phyloP scores from a whole-genome alignment of 2,113 vertebrate genomes.

The Thunnus thynnus region DNA sequence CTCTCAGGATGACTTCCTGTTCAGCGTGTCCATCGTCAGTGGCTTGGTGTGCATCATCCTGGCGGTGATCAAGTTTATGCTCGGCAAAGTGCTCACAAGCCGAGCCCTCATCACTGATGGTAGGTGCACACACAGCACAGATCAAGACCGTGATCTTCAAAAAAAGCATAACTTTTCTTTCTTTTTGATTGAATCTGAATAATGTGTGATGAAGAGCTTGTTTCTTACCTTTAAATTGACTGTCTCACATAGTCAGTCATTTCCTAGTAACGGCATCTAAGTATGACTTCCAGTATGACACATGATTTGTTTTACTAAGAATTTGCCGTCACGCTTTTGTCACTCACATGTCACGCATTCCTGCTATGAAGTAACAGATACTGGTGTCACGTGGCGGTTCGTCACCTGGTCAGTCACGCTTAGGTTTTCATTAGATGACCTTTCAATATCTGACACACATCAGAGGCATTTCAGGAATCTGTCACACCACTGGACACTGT shows the following conservation, averaged over 20 bases:
- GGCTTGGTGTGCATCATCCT: slow-evolving; percentile 92
- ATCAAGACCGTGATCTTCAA: too few species aligned
- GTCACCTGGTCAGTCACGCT: background rate
- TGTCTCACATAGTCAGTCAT: background rate
- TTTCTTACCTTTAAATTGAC: too few species aligned
- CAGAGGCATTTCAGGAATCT: slow-evolving; percentile 30
- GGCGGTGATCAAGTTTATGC: slow-evolving; percentile 94
- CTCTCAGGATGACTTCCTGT: slow-evolving; percentile 94
- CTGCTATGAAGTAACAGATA: background rate
- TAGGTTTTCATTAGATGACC: background rate
- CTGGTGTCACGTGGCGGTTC: background rate
- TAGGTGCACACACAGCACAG: slow-evolving; percentile 75
- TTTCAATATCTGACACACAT: background rate
- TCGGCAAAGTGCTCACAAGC: slow-evolving; percentile 96
- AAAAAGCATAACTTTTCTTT: too few species aligned
- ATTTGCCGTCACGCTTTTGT: too few species aligned
- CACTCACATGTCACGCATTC: too few species aligned
- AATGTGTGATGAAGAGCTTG: too few species aligned
- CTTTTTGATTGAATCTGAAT: too few species aligned
- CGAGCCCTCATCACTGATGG: slow-evolving; percentile 96
- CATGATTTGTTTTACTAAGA: background rate
- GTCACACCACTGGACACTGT: background rate
- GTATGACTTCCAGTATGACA: background rate
- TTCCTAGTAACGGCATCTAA: background rate
- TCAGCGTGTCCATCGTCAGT: slow-evolving; percentile 95